Evolutionary conservation across 1,140 invertebrate genomes (phyloP), one percentile per base, ranked within the genome.

Genomic region (Ips typographus): DNA sequence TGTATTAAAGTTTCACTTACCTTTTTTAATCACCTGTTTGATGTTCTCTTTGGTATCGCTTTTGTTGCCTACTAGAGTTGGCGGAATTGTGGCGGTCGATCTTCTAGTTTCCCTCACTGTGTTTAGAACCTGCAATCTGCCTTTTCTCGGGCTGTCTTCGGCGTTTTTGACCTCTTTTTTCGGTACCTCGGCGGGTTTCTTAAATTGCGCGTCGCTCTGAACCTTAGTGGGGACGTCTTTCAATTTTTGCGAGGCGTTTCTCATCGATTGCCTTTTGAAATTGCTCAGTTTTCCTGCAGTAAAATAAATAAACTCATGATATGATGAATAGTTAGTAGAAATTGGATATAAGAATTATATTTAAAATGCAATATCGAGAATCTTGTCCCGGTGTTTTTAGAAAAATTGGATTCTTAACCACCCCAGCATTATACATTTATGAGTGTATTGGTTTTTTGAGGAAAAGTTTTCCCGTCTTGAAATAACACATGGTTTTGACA

Each of bases 11-110:
- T 22, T 22, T 22, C 22, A 49, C 44, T 49, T 49, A 49, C 44
- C 44, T 49, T 49, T 49, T 49, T 8, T 8, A 22, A 3, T 22
- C 7, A 6, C 44, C 3, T 49, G 44, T 22, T 62, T 68, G 39
- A 60, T 51, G 42, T 65, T 60, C 51, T 70, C 63, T 70, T 65
- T 70, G 57, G 56, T 60, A 59, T 65, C 44, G 8, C 53, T 61
- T 6, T 62, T 44, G 36, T 42, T 61, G 43, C 38, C 58, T n/a
- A 4, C 58, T 2, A 7, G 5, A 4, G 58, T 53, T 7, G 8
- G n/a, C 1, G 43, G 7, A 51, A 39, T 7, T 38, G 64, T 4
- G n/a, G 52, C 8, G 8, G 8, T 2, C 4, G 52, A 8, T 7
- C 40, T 55, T 41, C 22, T 66, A 2, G 42, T 66, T 39, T 55